These are phyloP conservation scores for Martes flavigula DNA, from an alignment of 2,797 vertebrate species.

Conservation along the genomic window DNA sequence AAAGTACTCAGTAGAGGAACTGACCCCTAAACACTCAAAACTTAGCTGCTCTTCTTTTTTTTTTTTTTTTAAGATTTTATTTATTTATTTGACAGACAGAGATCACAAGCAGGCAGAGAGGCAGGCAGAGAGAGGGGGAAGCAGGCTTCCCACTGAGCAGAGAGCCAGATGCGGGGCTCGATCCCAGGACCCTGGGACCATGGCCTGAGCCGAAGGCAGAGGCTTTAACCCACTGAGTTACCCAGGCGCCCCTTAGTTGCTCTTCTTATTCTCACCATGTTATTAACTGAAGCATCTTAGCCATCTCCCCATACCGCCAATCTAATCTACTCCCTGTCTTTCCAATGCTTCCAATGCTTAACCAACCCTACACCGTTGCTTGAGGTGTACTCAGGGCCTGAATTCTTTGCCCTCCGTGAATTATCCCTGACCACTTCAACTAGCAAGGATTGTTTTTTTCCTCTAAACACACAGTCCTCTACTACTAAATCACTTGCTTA, in stretches of 20 bases:
- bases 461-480: background rate
- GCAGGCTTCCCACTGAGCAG: too few species aligned
- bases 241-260: background rate
- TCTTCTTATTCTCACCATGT: background rate
- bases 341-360: background rate
- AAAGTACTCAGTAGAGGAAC: background rate
- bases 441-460: background rate
- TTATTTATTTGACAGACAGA: too few species aligned
- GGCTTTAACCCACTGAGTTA: too few species aligned
- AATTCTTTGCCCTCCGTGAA: conserved; percentile 21
- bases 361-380: background rate
- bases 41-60: background rate
- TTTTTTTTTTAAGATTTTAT: too few species aligned
- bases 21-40: background rate
- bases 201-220: too few species aligned
- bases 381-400: background rate
- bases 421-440: background rate
- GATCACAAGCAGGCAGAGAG: too few species aligned
- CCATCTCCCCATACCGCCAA: background rate
- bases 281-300: background rate
- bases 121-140: too few species aligned
- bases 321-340: background rate
- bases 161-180: too few species aligned
- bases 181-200: too few species aligned
- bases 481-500: background rate